Evolutionary conservation across 2,113 vertebrate species (phyloP), one percentile per base, ranked within the genome.

Genomic region (Oryzias melastigma): DNA sequence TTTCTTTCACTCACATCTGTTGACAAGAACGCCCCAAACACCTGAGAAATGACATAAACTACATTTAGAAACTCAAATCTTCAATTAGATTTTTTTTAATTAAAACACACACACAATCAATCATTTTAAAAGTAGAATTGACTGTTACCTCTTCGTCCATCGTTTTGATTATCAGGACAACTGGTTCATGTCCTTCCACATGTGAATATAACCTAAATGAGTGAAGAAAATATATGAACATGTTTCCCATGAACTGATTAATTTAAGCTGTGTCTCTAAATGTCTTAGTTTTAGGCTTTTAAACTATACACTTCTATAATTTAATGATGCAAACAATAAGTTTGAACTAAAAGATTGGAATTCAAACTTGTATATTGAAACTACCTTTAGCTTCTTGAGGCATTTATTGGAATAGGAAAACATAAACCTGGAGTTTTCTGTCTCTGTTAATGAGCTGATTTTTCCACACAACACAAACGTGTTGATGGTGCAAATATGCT

Each of bases 21-120:
- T 42, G 94, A 93, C 56, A 96, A 85, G 71, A 94, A 95, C 0
- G 92, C 93, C 20, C 94, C 94, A 5, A 93, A 95, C 10, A 95
- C 93, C 94, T 93, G 62, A 25, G 40, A 64, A 58, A 63, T 40
- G 1, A 2, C 8, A 64, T 12, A 35, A 35, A 18, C 0, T 27
- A 53, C 52, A 27, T 14, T 5, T 14, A 40, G 43, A 16, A 22
- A 19, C 46, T 13, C 46, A 22, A 41, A 2, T 50, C 2, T 45
- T 5, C 43, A 45, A 0, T n/a, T 18, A 46, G 6, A 46, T 47
- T 18, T 17, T 47, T 18, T 18, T n/a, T 19, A 3, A 47, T 18
- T 19, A 4, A n/a, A 17, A 18, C 12, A 18, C 2, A 47, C 5
- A 47, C 7, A 8, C 3, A 10, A 47, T 7, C 4, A 16, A 4